These are phyloP conservation scores for Andrena minutula DNA, from an alignment of 2,888 invertebrate species.

Conservation along the genomic window DNA sequence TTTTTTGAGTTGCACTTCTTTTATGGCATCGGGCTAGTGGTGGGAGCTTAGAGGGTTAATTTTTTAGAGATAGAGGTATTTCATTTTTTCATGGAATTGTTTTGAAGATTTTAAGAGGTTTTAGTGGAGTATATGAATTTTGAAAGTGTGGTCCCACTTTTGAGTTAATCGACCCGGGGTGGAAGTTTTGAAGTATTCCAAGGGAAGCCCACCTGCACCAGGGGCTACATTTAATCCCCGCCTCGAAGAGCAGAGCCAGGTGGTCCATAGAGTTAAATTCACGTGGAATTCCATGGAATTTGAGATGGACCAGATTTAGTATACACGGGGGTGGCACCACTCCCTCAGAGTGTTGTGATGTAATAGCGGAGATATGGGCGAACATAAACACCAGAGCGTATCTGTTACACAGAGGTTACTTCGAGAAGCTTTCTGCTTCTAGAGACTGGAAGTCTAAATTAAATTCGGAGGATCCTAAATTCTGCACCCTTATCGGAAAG, in stretches of 20 bases:
- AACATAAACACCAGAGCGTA: conserved; percentile 7
- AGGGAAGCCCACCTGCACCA: not conserved
- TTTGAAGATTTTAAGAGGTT: too few relatives aligned
- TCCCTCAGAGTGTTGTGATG: conserved; percentile 32
- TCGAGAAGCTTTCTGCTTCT: not conserved
- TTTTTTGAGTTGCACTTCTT: too few relatives aligned
- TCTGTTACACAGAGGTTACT: not conserved
- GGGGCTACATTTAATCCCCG: not conserved
- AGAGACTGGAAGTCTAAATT: not conserved
- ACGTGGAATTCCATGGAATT: conserved; percentile 38
- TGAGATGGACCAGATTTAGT: conserved; percentile 49
- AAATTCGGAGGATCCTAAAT: too few relatives aligned
- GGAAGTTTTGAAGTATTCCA: not conserved
- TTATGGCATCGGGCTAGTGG: too few relatives aligned
- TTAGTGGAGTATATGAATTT: too few relatives aligned
- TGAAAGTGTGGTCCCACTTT: not conserved
- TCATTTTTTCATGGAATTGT: too few relatives aligned
- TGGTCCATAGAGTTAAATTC: not conserved
- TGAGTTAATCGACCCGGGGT: not conserved
- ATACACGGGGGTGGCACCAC: conserved; percentile 16
- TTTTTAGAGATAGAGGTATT: too few relatives aligned
- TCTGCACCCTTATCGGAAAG: too few relatives aligned
- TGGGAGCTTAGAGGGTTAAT: too few relatives aligned
- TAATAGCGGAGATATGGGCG: conserved; percentile 30
- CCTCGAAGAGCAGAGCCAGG: not conserved